Percentiles rank a stretch among this genome's conserved stretches.
Conservation (phyloP, 2,888 invertebrate species). For the Tenthredo distinguenda region DNA sequence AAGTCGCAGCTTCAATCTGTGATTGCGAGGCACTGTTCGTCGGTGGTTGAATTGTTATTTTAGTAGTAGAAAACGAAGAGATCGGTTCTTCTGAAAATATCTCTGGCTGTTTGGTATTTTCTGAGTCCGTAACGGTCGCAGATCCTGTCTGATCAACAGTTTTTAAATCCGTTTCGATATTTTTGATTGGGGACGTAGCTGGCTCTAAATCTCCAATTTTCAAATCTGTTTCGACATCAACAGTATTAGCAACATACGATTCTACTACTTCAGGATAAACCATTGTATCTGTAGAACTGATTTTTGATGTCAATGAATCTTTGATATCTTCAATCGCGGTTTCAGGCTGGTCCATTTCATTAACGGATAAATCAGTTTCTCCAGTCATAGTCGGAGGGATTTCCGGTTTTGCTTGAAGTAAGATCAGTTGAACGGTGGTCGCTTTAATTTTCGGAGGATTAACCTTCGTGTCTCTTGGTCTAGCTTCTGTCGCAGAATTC, state of each 20-base stretch:
- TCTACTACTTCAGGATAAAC: not conserved
- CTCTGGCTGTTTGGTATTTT: not conserved
- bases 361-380: not conserved
- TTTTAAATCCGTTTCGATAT: not conserved
- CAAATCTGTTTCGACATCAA: not conserved
- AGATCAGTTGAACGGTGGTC: constrained; percentile 22
- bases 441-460: not conserved
- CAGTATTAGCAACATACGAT: not conserved
- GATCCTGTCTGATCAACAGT: not conserved
- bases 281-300: not conserved
- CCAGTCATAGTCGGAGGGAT: not conserved
- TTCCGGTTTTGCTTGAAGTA: constrained; percentile 22
- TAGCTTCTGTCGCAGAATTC: constrained; percentile 5
- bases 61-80: not conserved
- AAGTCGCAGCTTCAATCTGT: not conserved
- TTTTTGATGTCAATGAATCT: not conserved
- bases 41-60: not conserved
- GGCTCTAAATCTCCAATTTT: not conserved
- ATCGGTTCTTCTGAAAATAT: not conserved
- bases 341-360: not conserved
- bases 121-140: not conserved
- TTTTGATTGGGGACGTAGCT: not conserved
- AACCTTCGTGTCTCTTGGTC: not conserved
- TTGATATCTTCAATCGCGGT: not conserved
- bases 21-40: constrained; percentile 7